Evolutionary conservation across 2,113 vertebrate genomes (phyloP).

Genomic region (Plecotus auritus): DNA sequence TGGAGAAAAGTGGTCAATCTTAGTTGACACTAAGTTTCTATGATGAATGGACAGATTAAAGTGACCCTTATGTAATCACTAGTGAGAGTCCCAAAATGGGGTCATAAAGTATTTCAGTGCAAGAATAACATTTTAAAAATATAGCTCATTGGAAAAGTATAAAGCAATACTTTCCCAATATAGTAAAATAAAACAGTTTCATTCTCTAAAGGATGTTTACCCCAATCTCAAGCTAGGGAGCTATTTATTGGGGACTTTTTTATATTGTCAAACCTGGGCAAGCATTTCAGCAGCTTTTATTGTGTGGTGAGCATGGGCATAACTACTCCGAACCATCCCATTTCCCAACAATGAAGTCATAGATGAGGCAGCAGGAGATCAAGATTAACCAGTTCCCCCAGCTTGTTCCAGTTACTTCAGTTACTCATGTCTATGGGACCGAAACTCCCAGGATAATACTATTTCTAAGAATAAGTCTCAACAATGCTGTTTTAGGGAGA

Average conservation of each 20-base stretch:
- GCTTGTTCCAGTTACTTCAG: neutral
- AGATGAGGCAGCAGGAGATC: neutral
- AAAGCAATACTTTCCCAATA: neutral
- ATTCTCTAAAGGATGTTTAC: neutral
- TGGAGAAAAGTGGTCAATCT: neutral
- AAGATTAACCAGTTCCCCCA: neutral
- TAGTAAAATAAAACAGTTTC: neutral
- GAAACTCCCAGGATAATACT: neutral
- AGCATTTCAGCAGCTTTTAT: neutral
- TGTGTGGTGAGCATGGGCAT: neutral
- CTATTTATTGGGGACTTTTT: neutral
- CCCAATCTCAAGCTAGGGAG: neutral
- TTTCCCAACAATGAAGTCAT: neutral
- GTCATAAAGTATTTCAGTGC: neutral
- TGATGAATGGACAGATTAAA: neutral
- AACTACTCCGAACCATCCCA: neutral
- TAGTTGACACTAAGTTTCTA: slow-evolving; percentile 9
- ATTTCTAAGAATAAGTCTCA: neutral
- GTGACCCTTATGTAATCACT: neutral
- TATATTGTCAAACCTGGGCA: neutral
- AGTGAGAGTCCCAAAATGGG: neutral
- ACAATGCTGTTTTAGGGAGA: neutral
- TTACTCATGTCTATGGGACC: neutral
- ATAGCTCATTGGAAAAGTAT: neutral
- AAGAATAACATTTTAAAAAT: neutral